Evolutionary conservation across 2,888 invertebrate species (phyloP).

Genomic region (Trissolcus brochymenae): DNA sequence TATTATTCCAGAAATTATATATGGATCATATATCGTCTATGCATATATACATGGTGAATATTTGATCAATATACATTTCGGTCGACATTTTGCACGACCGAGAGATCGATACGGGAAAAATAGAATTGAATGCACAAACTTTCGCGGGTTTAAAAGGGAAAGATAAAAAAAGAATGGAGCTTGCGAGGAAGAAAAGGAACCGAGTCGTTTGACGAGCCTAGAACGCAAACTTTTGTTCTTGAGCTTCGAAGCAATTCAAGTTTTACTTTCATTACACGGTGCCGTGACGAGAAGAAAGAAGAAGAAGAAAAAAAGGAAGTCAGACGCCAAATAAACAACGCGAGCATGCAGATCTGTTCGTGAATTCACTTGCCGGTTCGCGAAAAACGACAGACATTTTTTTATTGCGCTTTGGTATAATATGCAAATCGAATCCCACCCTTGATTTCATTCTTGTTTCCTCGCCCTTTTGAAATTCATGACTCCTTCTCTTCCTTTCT

Average conservation of each 20-base stretch:
- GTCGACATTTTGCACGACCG: constrained; percentile 53
- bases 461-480: constrained; percentile 30
- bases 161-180: constrained; percentile 4
- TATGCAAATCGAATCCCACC: constrained; percentile 38
- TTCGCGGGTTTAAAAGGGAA: constrained; percentile 23
- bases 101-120: constrained; percentile 58
- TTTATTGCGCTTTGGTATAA: constrained; percentile 41
- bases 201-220: constrained; percentile 44
- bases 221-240: constrained; percentile 46
- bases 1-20: too few species aligned
- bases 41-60: too few species aligned
- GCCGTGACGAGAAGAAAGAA: background rate
- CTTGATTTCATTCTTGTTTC: constrained; percentile 10
- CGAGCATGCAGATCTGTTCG: constrained; percentile 57
- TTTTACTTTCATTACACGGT: constrained; percentile 48
- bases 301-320: constrained; percentile 9
- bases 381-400: constrained; percentile 54
- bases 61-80: constrained; percentile 4
- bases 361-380: constrained; percentile 66
- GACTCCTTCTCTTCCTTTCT: constrained; percentile 20
- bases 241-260: constrained; percentile 43
- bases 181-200: constrained; percentile 4
- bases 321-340: constrained; percentile 43
- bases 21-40: too few species aligned
- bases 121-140: constrained; percentile 64